Evolutionary conservation across 35 echinoderm and acorn worm species (phyloP).

Genomic region (Stichopus chloronotus): DNA sequence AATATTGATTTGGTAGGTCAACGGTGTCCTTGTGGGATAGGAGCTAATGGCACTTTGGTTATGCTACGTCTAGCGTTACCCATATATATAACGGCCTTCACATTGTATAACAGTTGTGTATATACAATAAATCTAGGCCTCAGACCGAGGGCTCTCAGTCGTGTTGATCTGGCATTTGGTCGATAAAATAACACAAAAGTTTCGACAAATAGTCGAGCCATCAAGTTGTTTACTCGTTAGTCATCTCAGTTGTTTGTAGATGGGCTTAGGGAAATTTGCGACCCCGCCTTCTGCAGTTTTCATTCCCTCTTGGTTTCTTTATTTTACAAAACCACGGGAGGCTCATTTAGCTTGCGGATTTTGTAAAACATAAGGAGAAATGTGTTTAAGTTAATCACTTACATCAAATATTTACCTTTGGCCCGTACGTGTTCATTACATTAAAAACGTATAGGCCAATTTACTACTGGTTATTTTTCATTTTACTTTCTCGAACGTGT

Average conservation of each 20-base stretch:
- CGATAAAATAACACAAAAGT: slow-evolving; percentile 25
- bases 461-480: too few relatives aligned
- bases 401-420: too few relatives aligned
- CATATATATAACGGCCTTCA: not conserved
- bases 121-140: not conserved
- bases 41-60: not conserved
- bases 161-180: slow-evolving; percentile 33
- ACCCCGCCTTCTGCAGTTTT: too few relatives aligned
- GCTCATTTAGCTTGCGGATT: not conserved
- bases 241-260: not conserved
- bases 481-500: too few relatives aligned
- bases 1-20: not conserved
- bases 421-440: too few relatives aligned
- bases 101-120: too few relatives aligned
- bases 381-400: too few relatives aligned
- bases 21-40: not conserved
- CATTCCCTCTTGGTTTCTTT: too few relatives aligned
- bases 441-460: too few relatives aligned
- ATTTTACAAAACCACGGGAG: too few relatives aligned
- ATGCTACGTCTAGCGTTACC: too few relatives aligned
- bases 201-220: slow-evolving; percentile 19
- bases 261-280: not conserved
- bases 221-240: slow-evolving; percentile 36
- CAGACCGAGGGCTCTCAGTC: not conserved
- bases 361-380: not conserved